Conservation (phyloP, 2,888 invertebrate genomes). For the Trachelus stipa region DNA sequence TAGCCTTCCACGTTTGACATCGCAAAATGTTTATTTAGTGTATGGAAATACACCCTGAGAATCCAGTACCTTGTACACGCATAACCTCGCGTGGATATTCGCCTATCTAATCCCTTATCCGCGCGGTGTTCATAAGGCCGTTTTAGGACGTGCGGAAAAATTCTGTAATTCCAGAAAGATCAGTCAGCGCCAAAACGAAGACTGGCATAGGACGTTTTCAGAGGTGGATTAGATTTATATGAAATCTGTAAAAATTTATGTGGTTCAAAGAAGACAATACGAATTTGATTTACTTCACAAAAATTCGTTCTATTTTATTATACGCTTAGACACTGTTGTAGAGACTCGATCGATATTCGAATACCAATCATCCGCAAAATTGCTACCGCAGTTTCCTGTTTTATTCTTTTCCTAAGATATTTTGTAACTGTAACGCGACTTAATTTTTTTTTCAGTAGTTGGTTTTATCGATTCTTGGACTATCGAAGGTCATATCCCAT, state of each 20-base stretch:
- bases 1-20: background rate
- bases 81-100: background rate
- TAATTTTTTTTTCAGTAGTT: background rate
- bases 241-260: background rate
- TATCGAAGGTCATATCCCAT: background rate
- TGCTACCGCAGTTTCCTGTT: background rate
- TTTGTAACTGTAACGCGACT: background rate
- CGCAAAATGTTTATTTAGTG: conserved; percentile 43
- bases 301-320: background rate
- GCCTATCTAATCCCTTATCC: background rate
- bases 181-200: background rate
- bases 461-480: background rate
- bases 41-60: conserved; percentile 28
- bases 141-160: background rate
- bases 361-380: background rate
- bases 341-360: background rate
- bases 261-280: background rate
- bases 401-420: background rate
- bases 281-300: background rate
- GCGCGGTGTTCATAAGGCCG: background rate
- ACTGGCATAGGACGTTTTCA: background rate
- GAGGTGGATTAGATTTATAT: background rate
- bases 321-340: background rate
- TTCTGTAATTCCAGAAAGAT: background rate
- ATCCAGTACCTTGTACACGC: background rate